Percentiles rank a stretch among this genome's conserved stretches.
phyloP scores from a whole-genome alignment of 2,113 vertebrate species.

The Podarcis muralis region DNA sequence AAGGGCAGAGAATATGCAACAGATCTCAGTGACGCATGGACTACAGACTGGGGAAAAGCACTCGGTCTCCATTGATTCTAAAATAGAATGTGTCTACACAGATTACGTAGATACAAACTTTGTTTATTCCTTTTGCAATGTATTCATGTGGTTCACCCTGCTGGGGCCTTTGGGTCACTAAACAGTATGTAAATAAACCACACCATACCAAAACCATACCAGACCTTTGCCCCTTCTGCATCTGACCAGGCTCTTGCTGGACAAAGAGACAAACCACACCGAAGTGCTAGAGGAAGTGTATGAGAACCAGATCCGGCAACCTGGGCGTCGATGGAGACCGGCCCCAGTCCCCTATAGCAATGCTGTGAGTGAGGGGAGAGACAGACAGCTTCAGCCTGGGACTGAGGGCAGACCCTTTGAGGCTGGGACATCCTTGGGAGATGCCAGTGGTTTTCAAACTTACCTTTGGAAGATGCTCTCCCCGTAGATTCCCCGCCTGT shows the following conservation, averaged over 20 bases:
- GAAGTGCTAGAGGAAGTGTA: conserved; percentile 74
- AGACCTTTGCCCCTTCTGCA: background rate
- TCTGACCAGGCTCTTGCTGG: conserved; percentile 62
- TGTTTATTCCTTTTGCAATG: no score
- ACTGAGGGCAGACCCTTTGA: background rate
- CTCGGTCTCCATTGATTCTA: no score
- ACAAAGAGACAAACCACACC: conserved; percentile 55
- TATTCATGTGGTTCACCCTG: no score
- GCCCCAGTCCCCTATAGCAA: conserved; percentile 33
- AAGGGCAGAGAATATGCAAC: no score
- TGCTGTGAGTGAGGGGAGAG: conserved; percentile 33
- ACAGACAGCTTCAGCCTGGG: no score
- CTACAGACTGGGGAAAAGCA: no score
- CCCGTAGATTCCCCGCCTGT: background rate
- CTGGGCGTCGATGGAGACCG: conserved; percentile 40
- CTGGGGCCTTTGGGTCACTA: no score
- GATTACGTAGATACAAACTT: no score
- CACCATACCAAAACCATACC: background rate
- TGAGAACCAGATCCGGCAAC: conserved; percentile 60
- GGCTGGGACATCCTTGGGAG: background rate
- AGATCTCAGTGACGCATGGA: no score
- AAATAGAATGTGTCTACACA: no score
- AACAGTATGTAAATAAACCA: no score
- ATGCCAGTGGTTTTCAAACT: background rate
- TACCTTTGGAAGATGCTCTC: background rate